Evolutionary conservation across 1,140 invertebrate species (phyloP).

Genomic region (Brachionus calyciflorus): DNA sequence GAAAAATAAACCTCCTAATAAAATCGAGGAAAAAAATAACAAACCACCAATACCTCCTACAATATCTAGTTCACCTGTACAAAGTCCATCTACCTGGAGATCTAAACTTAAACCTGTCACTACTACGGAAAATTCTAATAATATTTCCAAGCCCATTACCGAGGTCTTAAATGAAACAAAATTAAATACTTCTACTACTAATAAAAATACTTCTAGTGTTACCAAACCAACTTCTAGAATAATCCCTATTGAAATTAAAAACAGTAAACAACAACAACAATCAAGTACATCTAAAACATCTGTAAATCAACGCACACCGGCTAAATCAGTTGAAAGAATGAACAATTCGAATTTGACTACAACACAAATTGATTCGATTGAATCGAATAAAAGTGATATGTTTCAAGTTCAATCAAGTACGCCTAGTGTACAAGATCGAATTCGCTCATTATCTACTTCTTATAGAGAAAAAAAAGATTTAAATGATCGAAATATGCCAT

Average conservation of each 20-base stretch:
- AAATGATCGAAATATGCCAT: background rate
- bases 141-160: background rate
- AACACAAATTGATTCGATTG: background rate
- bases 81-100: background rate
- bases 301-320: background rate
- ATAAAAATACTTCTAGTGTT: background rate
- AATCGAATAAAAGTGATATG: no score
- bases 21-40: background rate
- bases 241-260: constrained; percentile 34
- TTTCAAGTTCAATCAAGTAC: background rate
- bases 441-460: constrained; percentile 7
- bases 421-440: constrained; percentile 28
- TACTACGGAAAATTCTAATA: no score
- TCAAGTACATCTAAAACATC: background rate
- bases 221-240: constrained; percentile 2
- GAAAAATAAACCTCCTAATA: background rate
- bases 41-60: constrained; percentile 21
- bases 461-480: background rate
- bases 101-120: no score
- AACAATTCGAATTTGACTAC: background rate
- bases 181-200: background rate
- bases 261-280: background rate
- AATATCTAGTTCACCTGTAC: background rate
- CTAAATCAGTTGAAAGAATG: background rate
- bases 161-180: background rate